These are phyloP conservation scores for Dinothrombium tinctorium DNA, from an alignment of 1,140 invertebrate genomes.

Conservation along the genomic window DNA sequence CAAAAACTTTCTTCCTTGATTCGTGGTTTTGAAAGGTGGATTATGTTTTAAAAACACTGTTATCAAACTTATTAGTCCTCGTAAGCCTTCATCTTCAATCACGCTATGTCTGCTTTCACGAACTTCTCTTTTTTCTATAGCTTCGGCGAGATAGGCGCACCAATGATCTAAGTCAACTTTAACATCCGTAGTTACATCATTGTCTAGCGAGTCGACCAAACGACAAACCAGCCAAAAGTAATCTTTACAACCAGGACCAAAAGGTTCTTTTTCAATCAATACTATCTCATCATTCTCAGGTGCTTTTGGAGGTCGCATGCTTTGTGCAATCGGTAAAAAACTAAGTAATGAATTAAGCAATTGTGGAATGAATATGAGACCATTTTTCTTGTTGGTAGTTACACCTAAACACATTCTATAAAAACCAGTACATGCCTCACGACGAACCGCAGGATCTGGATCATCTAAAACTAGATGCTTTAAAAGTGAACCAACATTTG, in stretches of 20 bases:
- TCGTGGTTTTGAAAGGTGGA: slow-evolving; percentile 53
- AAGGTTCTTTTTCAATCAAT: slow-evolving; percentile 19
- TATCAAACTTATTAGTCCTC: slow-evolving; percentile 60
- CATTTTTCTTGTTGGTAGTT: slow-evolving; percentile 30
- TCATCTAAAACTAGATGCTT: slow-evolving; percentile 52
- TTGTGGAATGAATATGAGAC: slow-evolving; percentile 38
- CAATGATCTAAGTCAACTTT: slow-evolving; percentile 40
- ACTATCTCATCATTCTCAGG: slow-evolving; percentile 5
- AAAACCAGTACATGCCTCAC: slow-evolving; percentile 64
- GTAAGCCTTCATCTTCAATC: slow-evolving; percentile 64
- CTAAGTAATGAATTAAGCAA: slow-evolving; percentile 50
- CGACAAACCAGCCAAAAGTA: slow-evolving; percentile 78
- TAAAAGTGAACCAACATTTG: slow-evolving; percentile 42
- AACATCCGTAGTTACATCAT: slow-evolving; percentile 23
- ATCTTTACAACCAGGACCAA: slow-evolving; percentile 71
- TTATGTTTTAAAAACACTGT: slow-evolving; percentile 68
- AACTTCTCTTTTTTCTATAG: slow-evolving; percentile 47
- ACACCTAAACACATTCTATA: slow-evolving; percentile 59
- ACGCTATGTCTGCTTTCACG: slow-evolving; percentile 52
- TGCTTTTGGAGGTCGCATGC: slow-evolving; percentile 43
- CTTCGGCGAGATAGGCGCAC: slow-evolving; percentile 43
- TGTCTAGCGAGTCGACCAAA: slow-evolving; percentile 58
- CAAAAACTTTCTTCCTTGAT: slow-evolving; percentile 32
- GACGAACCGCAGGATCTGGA: slow-evolving; percentile 54
- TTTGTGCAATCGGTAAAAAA: slow-evolving; percentile 52